Evolutionary conservation across 2,888 invertebrate genomes (phyloP).

Genomic region (Stomorhina lunata): DNA sequence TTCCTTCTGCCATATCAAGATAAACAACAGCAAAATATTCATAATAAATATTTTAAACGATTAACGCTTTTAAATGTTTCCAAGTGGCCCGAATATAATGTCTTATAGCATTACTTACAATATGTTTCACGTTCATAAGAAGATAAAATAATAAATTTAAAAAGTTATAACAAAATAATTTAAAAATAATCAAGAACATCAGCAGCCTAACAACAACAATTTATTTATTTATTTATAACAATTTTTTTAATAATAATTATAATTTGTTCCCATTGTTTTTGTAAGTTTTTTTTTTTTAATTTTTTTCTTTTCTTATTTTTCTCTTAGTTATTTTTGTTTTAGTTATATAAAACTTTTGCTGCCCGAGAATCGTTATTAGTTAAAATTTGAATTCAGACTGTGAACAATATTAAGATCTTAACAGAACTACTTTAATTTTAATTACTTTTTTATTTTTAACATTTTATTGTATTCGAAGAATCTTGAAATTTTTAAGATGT

Average conservation of each 20-base stretch:
- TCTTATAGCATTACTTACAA: too few species aligned
- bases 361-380: conserved; percentile 28
- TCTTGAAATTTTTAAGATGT: conserved; percentile 7
- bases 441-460: background rate
- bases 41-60: too few species aligned
- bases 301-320: background rate
- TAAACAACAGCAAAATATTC: too few species aligned
- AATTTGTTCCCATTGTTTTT: background rate
- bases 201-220: background rate
- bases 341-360: conserved; percentile 31
- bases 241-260: conserved; percentile 5
- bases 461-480: background rate
- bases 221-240: background rate
- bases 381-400: conserved; percentile 21
- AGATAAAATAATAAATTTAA: too few species aligned
- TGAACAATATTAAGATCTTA: conserved; percentile 10
- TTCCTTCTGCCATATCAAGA: too few species aligned
- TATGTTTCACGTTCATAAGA: background rate
- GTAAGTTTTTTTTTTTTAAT: background rate
- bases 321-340: background rate
- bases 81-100: too few species aligned
- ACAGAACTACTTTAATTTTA: background rate
- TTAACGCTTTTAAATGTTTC: too few species aligned
- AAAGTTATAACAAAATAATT: background rate
- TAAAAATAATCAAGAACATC: too few species aligned